Percentiles rank a stretch among this genome's conserved stretches.
Evolutionary conservation across 2,888 invertebrate species (phyloP).

Genomic region (Andrena bucephala): DNA sequence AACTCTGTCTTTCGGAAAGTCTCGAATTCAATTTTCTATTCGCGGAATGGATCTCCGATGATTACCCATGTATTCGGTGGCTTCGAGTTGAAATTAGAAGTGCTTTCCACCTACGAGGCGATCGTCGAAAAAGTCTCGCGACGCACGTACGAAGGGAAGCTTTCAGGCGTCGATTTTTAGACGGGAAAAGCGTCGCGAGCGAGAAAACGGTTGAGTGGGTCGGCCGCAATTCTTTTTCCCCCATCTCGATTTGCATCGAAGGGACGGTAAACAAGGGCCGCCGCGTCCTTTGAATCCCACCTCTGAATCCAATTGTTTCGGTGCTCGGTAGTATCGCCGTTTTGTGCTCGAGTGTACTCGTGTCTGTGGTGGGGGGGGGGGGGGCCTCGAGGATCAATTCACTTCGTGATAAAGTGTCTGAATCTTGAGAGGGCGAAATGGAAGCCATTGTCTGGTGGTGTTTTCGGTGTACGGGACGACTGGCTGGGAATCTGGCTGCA

Average conservation of each 20-base stretch:
- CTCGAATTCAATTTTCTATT: too few relatives aligned
- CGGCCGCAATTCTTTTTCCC: neutral
- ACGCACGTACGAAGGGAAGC: too few relatives aligned
- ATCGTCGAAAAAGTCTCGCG: too few relatives aligned
- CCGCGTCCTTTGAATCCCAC: slow-evolving; percentile 26
- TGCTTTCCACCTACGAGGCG: too few relatives aligned
- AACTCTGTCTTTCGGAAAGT: too few relatives aligned
- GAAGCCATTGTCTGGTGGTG: slow-evolving; percentile 55
- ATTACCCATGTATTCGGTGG: too few relatives aligned
- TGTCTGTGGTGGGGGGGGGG: slow-evolving; percentile 24
- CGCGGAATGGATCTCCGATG: too few relatives aligned
- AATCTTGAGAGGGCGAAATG: slow-evolving; percentile 58
- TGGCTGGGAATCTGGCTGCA: slow-evolving; percentile 39
- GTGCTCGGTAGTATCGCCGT: slow-evolving; percentile 47
- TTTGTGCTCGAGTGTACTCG: slow-evolving; percentile 58
- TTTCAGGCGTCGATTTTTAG: neutral
- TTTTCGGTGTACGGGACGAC: slow-evolving; percentile 48
- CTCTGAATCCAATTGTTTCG: slow-evolving; percentile 62
- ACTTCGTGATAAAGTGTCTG: slow-evolving; percentile 60
- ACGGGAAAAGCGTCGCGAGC: neutral
- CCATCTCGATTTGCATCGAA: slow-evolving; percentile 23
- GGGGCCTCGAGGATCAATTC: slow-evolving; percentile 56
- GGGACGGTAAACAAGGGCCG: slow-evolving; percentile 29
- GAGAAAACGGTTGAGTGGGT: neutral
- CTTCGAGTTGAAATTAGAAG: too few relatives aligned